A percentile compares a stretch with the other conserved stretches of the same genome.
These are phyloP conservation scores for Drosophila prolongata DNA, from an alignment of 2,888 invertebrate species.

Conservation along the genomic window DNA sequence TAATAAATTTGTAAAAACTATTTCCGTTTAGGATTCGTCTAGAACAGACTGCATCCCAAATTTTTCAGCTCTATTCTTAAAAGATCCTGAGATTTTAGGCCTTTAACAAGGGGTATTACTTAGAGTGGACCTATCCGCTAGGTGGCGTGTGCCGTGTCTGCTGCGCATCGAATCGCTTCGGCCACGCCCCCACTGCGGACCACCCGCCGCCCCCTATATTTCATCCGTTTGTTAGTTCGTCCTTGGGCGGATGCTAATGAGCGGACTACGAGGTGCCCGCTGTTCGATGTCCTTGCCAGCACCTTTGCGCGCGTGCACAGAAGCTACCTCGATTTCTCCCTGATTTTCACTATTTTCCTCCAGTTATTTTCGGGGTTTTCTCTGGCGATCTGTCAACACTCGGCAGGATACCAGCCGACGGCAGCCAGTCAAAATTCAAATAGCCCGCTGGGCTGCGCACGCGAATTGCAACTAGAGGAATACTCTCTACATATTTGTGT, in stretches of 20 bases:
- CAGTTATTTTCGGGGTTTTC: not conserved
- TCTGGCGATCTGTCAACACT: slow-evolving; percentile 11
- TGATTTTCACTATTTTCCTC: slow-evolving; percentile 11
- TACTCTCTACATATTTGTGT: not conserved
- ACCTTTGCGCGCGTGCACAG: slow-evolving; percentile 67
- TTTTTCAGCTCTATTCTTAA: not conserved
- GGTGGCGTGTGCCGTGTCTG: slow-evolving; percentile 37
- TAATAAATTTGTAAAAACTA: not conserved
- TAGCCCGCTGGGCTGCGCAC: slow-evolving; percentile 68
- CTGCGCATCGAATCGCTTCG: slow-evolving; percentile 31
- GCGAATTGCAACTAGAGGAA: slow-evolving; percentile 53
- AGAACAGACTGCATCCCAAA: not conserved
- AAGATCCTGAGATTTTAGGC: not conserved
- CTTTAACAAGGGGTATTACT: not conserved
- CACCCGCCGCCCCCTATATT: slow-evolving; percentile 44
- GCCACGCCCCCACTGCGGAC: slow-evolving; percentile 24
- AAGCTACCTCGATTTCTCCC: slow-evolving; percentile 47
- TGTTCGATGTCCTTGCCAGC: slow-evolving; percentile 60
- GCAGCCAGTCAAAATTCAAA: slow-evolving; percentile 21
- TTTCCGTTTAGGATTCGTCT: not conserved
- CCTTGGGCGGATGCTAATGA: slow-evolving; percentile 63
- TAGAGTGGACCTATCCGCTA: not conserved
- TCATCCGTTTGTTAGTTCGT: slow-evolving; percentile 1
- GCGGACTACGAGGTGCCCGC: slow-evolving; percentile 48
- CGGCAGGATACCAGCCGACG: slow-evolving; percentile 43